These are phyloP conservation scores for Hirtodrosophila confusa DNA, from an alignment of 2,888 invertebrate genomes.

Conservation along the genomic window DNA sequence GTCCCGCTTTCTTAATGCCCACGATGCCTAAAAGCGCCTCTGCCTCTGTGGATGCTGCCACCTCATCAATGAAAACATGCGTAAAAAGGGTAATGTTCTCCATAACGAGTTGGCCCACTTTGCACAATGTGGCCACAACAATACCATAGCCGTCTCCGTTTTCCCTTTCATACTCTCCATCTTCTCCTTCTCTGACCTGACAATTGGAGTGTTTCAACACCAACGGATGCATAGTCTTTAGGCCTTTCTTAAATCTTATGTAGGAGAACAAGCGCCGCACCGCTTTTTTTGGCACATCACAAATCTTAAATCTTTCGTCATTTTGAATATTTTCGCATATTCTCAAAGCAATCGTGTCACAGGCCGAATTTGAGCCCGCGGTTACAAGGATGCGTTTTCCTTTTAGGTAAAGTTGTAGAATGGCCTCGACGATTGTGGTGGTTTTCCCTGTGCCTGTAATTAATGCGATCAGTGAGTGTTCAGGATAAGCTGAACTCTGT, in stretches of 20 bases:
- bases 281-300: not conserved
- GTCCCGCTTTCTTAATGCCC: slow-evolving; percentile 66
- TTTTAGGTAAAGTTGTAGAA: slow-evolving; percentile 86
- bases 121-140: slow-evolving; percentile 87
- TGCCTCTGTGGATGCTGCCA: slow-evolving; percentile 89
- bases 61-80: slow-evolving; percentile 91
- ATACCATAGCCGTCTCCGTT: slow-evolving; percentile 84
- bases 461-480: not conserved
- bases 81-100: slow-evolving; percentile 48
- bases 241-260: slow-evolving; percentile 17
- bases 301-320: not conserved
- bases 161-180: slow-evolving; percentile 60
- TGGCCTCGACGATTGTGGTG: slow-evolving; percentile 89
- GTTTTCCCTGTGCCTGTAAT: slow-evolving; percentile 89
- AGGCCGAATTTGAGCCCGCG: slow-evolving; percentile 89
- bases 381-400: slow-evolving; percentile 86
- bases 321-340: slow-evolving; percentile 76
- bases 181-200: not conserved
- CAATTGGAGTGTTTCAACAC: slow-evolving; percentile 82
- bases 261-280: not conserved
- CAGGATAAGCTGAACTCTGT: too few species aligned
- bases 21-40: slow-evolving; percentile 87
- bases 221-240: slow-evolving; percentile 63
- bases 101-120: slow-evolving; percentile 83
- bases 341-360: slow-evolving; percentile 87